phyloP scores from a whole-genome alignment of 2,888 invertebrate genomes.

The Eupithecia abbreviata region DNA sequence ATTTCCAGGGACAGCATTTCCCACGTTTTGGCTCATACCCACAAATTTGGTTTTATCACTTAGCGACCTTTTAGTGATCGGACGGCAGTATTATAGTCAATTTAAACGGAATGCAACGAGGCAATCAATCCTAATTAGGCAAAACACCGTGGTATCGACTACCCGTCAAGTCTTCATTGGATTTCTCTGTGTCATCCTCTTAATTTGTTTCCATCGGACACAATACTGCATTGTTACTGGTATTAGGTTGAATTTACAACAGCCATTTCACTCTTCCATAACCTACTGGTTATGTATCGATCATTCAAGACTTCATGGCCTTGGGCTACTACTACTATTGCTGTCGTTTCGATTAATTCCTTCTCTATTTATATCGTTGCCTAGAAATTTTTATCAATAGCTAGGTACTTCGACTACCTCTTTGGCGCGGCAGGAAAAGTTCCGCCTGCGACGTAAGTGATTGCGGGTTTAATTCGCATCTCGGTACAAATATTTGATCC shows the following conservation, averaged over 20 bases:
- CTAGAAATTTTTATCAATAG: background rate
- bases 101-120: constrained; percentile 1
- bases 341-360: background rate
- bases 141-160: constrained; percentile 50
- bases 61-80: too few species aligned
- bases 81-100: background rate
- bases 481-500: too few species aligned
- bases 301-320: background rate
- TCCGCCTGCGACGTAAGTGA: too few species aligned
- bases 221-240: constrained; percentile 65
- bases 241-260: background rate
- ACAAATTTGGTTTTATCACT: too few species aligned
- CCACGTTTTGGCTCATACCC: too few species aligned
- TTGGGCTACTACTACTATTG: background rate
- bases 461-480: too few species aligned
- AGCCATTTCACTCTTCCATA: background rate
- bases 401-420: too few species aligned
- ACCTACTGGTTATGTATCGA: background rate
- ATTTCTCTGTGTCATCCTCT: constrained; percentile 67
- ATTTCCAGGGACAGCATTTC: too few species aligned
- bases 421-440: too few species aligned
- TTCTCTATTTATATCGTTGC: background rate
- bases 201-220: constrained; percentile 74
- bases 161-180: constrained; percentile 48
- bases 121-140: constrained; percentile 53